Evolutionary conservation across 2,888 invertebrate species (phyloP), one percentile per base, ranked within the genome.

Genomic region (Ecdyonurus torrentis): DNA sequence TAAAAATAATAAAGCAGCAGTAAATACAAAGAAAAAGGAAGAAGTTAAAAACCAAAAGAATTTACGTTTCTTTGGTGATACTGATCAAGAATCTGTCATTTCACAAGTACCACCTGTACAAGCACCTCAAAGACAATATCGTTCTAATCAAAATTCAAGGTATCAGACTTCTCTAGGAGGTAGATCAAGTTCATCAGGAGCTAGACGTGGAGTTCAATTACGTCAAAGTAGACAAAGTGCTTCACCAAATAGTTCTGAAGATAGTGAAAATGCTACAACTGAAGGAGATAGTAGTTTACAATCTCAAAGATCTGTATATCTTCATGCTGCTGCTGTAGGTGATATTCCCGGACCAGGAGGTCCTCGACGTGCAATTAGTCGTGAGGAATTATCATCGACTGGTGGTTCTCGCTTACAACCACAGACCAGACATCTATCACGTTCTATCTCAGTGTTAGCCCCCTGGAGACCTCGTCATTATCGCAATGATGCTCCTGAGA

Each of bases 261-360:
- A 75, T 68, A 75, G 75, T 67, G 63, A 60, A 19, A 63, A 60
- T 52, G 61, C 55, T 3, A 75, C 75, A 52, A 75, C 75, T 15
- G 67, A 67, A 58, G 75, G 75, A 24, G 75, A 76, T 66, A 80
- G 81, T 70, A 89, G 89, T 71, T 85, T 88, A 69, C 87, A 87
- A 70, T 89, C 89, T 63, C 89, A 89, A 72, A 81, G 88, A 70
- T 89, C 89, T 71, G 90, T 91, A 22, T 91, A 89, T 72, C 78
- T 91, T 61, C 91, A 91, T 71, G 90, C 90, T 61, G 89, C 90
- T 60, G 89, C 90, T 82, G 89, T 91, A 70, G 90, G 90, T 64
- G 90, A 89, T 73, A 91, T 91, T 72, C 90, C 91, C 20, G 86
- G 87, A 69, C 87, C 88, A 25, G 52, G 5, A 50, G 59, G 59